Conservation (phyloP, 1,140 invertebrate species). For the Tenebrio molitor region DNA sequence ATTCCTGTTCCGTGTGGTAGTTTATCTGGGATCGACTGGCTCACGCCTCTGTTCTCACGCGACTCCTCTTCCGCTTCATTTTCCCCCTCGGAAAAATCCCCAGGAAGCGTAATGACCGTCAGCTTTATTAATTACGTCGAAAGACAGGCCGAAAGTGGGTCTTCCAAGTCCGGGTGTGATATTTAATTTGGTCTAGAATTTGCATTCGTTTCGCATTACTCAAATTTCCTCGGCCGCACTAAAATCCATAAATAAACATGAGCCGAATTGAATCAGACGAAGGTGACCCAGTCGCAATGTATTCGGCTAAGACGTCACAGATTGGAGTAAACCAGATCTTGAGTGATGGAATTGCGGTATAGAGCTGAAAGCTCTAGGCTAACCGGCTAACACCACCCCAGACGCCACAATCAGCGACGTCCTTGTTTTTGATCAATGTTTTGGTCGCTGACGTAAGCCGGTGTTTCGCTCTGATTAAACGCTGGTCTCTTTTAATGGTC, state of each 20-base stretch:
- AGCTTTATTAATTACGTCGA: no score
- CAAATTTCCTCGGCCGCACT: background rate
- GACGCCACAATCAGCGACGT: background rate
- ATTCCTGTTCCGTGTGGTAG: no score
- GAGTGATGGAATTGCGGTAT: conserved; percentile 11
- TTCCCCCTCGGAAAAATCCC: background rate
- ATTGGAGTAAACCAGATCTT: background rate
- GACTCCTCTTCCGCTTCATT: no score
- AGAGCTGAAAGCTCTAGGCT: background rate
- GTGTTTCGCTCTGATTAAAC: background rate
- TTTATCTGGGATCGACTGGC: no score
- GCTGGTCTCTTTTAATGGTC: no score
- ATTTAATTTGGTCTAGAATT: no score
- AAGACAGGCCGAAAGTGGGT: no score
- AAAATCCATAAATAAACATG: conserved; percentile 2
- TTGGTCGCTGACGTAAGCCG: no score
- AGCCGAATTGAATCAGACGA: background rate
- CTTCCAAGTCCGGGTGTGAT: no score
- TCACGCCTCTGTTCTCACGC: no score
- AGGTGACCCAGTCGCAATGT: background rate
- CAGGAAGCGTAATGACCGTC: background rate
- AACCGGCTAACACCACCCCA: background rate
- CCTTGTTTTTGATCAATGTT: background rate
- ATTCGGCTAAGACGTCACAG: background rate
- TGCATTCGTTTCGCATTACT: no score